Base-by-base conservation (phyloP, 2,888 invertebrate genomes). In the Lepidochrysops patricia region DNA sequence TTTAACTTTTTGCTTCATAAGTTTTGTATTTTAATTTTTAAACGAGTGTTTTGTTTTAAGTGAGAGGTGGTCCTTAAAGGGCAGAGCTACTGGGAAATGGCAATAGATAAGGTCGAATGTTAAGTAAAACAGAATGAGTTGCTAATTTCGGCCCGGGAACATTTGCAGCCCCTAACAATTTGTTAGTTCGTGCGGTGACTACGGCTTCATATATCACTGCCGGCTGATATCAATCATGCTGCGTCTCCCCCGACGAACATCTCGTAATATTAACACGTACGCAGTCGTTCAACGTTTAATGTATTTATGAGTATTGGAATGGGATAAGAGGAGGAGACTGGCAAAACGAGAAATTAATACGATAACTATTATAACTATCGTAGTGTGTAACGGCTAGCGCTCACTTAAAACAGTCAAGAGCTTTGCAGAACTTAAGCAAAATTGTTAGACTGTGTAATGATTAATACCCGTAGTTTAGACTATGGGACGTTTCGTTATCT, bases 161-260 rank as follows among this genome's bases (percentile, higher is more conserved):
- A 54, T 49, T 49, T 23, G 52, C 52, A 52, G 9, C 54, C 54
- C 32, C 29, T 19, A 32, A 54, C 54, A 32, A 54, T 54, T 54
- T 54, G 54, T 54, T 32, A 29, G 32, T 54, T 29, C 19, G 54
- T 27, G 63, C 58, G 56, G 60, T 29, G 60, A 48, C 58, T 58
- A 13, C 43, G 19, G 43, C 35, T 35, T 35, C 25, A 60, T 52
- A 27, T 60, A 52, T 54, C 37, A 56, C 54, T 4, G 54, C 54
- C 32, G 13, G 5, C 25, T 34, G 54, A 35, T 50, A 54, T 60
- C 60, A 54, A 60, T 60, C 60, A 60, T 52, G 54, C 54, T 32
- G 19, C 19, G 54, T 23, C 32, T 19, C 15, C 29, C 37, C 34
- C n/a, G 34, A 34, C 7, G 19, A 43, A 1, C 43, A 43, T 43